phyloP scores from a whole-genome alignment of 2,797 vertebrate species.

The Enteromius mattozi region DNA sequence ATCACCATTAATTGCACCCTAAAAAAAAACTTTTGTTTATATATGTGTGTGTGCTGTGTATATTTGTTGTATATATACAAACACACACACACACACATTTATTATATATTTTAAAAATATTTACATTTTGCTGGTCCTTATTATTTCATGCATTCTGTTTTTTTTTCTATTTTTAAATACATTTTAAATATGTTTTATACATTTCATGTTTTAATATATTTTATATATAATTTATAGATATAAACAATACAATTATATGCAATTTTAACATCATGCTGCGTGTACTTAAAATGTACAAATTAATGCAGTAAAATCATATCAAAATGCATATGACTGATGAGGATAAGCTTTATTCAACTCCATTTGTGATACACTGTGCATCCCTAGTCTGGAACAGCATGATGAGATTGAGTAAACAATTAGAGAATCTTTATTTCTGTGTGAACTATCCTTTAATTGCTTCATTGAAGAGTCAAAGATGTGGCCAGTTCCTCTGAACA shows the following conservation, averaged over 20 bases:
- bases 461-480: conserved; percentile 23
- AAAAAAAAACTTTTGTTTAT: too few relatives aligned
- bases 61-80: too few relatives aligned
- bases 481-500: conserved; percentile 9
- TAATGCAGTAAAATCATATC: neutral
- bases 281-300: neutral
- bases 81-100: too few relatives aligned
- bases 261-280: neutral
- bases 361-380: neutral
- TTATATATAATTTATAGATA: neutral
- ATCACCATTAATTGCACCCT: too few relatives aligned
- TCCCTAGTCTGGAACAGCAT: neutral
- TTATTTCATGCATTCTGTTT: neutral
- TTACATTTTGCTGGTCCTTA: neutral
- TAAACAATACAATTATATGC: neutral
- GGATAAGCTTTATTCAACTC: neutral
- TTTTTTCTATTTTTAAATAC: too few relatives aligned
- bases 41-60: too few relatives aligned
- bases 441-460: conserved; percentile 23
- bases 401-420: conserved; percentile 1
- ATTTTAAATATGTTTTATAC: neutral
- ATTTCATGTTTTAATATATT: neutral
- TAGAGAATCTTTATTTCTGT: neutral
- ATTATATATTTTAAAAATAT: too few relatives aligned
- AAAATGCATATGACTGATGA: neutral